A percentile compares a stretch with the other conserved stretches of the same genome.
phyloP scores from a whole-genome alignment of 1,140 invertebrate genomes.

The Calephelis virginiensis region DNA sequence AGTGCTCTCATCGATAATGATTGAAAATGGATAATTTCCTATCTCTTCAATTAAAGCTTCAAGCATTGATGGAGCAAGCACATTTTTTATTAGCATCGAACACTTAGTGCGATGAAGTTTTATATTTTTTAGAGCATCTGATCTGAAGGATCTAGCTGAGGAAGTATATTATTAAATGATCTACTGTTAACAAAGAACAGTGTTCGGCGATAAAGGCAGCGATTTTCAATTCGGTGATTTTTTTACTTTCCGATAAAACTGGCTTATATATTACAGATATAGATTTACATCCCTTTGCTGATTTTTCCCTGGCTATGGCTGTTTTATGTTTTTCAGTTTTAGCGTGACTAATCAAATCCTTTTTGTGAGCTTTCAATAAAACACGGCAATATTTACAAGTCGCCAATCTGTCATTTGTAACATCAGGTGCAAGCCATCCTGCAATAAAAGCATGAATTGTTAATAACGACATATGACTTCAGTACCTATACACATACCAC shows the following conservation, averaged over 20 bases:
- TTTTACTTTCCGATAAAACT: neutral
- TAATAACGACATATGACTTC: neutral
- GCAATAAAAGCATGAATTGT: slow-evolving; percentile 4
- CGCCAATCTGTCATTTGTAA: neutral
- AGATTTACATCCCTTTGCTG: neutral
- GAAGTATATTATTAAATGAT: neutral
- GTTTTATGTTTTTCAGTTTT: neutral
- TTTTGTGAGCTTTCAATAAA: neutral
- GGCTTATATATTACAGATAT: neutral
- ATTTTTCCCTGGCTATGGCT: neutral
- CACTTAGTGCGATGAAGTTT: slow-evolving; percentile 5
- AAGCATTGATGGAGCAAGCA: neutral
- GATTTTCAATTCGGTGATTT: neutral
- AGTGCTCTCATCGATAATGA: neutral
- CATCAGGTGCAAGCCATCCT: neutral
- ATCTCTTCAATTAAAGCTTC: neutral
- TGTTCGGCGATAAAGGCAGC: neutral
- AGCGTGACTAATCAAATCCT: neutral
- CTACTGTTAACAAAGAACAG: neutral
- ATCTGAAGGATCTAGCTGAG: neutral
- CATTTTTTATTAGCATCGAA: slow-evolving; percentile 2
- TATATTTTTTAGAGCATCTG: neutral
- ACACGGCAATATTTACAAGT: neutral
- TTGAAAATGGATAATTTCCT: neutral
- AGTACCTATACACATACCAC: no score